These are phyloP conservation scores for Gila robusta DNA, from an alignment of 2,797 vertebrate species.

Conservation along the genomic window DNA sequence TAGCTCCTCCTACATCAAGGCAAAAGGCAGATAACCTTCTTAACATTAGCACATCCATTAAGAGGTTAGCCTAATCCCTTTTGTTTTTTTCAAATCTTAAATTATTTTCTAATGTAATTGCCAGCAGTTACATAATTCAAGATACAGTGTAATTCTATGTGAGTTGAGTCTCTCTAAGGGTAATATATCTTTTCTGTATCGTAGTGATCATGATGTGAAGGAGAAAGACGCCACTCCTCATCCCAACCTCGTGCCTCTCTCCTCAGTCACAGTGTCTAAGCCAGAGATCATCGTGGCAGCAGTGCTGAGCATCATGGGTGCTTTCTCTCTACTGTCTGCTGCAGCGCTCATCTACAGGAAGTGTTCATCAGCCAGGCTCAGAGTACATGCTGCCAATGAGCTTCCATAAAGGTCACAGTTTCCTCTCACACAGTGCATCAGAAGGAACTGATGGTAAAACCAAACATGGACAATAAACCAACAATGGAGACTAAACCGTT, in stretches of 20 bases:
- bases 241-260: neutral
- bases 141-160: neutral
- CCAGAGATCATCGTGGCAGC: neutral
- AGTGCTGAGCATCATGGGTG: slow-evolving; percentile 43
- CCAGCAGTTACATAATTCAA: neutral
- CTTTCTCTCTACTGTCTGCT: slow-evolving; percentile 57
- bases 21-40: slow-evolving; percentile 23
- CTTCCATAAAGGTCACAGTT: slow-evolving; percentile 46
- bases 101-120: neutral
- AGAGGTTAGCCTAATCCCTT: slow-evolving; percentile 60
- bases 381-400: slow-evolving; percentile 53
- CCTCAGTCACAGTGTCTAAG: neutral
- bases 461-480: neutral
- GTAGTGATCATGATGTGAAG: slow-evolving; percentile 16
- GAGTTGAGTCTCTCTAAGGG: neutral
- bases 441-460: neutral
- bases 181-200: slow-evolving; percentile 2
- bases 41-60: neutral
- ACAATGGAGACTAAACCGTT: neutral
- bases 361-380: slow-evolving; percentile 45
- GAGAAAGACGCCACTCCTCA: slow-evolving; percentile 9
- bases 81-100: neutral
- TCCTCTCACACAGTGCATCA: slow-evolving; percentile 29
- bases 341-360: slow-evolving; percentile 59
- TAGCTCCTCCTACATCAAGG: slow-evolving; percentile 52